These are phyloP conservation scores for Steatocranus sp. DNA, from an alignment of 2,797 vertebrate genomes.

Conservation along the genomic window DNA sequence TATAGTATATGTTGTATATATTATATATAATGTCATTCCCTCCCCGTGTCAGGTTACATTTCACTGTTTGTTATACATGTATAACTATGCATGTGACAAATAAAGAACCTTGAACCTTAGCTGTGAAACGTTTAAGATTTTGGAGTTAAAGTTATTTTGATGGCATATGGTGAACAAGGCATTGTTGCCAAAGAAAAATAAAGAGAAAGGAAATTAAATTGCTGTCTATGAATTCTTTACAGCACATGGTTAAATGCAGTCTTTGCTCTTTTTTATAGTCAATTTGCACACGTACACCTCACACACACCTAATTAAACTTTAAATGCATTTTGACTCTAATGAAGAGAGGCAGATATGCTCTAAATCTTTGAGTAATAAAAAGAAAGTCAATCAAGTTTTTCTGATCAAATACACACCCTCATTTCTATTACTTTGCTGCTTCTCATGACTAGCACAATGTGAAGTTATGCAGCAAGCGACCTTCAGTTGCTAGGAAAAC, in stretches of 20 bases:
- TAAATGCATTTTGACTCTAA: background rate
- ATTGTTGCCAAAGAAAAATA: background rate
- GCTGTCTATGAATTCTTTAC: background rate
- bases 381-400: background rate
- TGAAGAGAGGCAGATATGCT: background rate
- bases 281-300: background rate
- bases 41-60: background rate
- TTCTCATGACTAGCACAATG: conserved; percentile 1
- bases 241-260: background rate
- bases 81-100: accelerated
- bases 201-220: background rate
- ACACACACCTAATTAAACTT: background rate
- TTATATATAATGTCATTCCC: background rate
- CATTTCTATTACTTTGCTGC: background rate
- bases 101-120: accelerated
- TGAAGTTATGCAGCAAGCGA: background rate
- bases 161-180: background rate
- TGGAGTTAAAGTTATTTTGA: background rate
- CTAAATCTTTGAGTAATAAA: background rate
- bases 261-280: background rate
- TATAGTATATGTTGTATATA: background rate
- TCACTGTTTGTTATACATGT: background rate
- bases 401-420: background rate
- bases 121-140: background rate
- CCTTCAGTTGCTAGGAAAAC: conserved; percentile 20